These are phyloP conservation scores for Apteryx mantelli DNA, from an alignment of 2,113 vertebrate genomes.

Conservation along the genomic window DNA sequence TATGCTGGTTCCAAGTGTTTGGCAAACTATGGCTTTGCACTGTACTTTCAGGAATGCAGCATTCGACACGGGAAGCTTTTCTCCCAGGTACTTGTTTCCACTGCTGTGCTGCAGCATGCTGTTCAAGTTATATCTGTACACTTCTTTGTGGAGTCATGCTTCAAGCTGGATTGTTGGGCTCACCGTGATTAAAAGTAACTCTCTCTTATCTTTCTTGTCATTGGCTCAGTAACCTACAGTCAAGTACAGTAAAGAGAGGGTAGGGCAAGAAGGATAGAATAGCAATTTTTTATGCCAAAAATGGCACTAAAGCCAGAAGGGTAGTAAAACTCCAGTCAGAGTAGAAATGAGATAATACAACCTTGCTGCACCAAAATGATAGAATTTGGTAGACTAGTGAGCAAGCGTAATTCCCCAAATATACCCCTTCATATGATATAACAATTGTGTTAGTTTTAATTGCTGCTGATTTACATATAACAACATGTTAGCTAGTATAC, in stretches of 20 bases:
- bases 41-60: background rate
- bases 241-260: background rate
- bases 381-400: background rate
- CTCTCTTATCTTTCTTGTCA: background rate
- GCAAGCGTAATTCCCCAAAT: background rate
- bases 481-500: background rate
- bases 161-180: background rate
- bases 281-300: background rate
- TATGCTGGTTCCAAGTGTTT: background rate
- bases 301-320: background rate
- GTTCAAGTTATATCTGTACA: accelerated
- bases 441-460: background rate
- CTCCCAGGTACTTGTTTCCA: background rate
- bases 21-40: background rate
- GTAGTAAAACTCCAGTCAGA: background rate
- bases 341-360: background rate
- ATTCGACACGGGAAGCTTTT: background rate
- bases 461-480: background rate
- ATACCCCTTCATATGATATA: background rate
- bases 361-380: background rate
- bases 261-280: background rate
- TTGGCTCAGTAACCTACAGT: background rate
- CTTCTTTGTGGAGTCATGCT: background rate
- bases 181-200: background rate
- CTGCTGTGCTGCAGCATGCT: background rate